A percentile compares a stretch with the other conserved stretches of the same genome.
Conservation (phyloP, 2,113 vertebrate species). For the Pithys albifrons region DNA sequence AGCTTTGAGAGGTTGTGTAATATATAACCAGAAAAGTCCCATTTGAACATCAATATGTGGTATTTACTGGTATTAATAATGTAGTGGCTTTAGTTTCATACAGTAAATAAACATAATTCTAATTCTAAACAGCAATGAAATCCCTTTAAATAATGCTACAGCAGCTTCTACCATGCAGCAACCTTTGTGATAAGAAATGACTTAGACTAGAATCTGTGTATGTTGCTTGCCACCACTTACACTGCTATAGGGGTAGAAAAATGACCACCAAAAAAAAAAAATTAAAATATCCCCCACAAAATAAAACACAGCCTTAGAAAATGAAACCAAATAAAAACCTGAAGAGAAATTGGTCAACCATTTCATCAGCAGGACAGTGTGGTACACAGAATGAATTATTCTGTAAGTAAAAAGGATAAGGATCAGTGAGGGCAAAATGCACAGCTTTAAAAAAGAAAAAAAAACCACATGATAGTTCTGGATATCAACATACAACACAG, state of each 20-base stretch:
- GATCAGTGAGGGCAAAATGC: not conserved
- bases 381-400: not conserved
- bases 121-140: not conserved
- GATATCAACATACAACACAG: accelerated
- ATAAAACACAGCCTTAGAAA: not conserved
- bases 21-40: conserved; percentile 52
- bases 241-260: not conserved
- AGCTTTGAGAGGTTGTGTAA: conserved; percentile 63
- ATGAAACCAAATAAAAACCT: not conserved
- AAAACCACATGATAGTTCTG: not conserved
- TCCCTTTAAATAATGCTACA: conserved; percentile 27
- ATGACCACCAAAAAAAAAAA: not conserved
- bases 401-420: not conserved
- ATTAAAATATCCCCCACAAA: not conserved
- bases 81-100: conserved; percentile 49
- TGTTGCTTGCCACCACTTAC: not conserved
- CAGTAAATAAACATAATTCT: conserved; percentile 44
- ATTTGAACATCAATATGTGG: conserved; percentile 55
- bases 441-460: not conserved
- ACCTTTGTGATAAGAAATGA: conserved; percentile 31
- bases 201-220: not conserved
- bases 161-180: not conserved
- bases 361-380: not conserved
- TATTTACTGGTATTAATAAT: conserved; percentile 64
- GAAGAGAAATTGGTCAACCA: not conserved